phyloP scores from a whole-genome alignment of 2,113 vertebrate species.

The Macrotus californicus region DNA sequence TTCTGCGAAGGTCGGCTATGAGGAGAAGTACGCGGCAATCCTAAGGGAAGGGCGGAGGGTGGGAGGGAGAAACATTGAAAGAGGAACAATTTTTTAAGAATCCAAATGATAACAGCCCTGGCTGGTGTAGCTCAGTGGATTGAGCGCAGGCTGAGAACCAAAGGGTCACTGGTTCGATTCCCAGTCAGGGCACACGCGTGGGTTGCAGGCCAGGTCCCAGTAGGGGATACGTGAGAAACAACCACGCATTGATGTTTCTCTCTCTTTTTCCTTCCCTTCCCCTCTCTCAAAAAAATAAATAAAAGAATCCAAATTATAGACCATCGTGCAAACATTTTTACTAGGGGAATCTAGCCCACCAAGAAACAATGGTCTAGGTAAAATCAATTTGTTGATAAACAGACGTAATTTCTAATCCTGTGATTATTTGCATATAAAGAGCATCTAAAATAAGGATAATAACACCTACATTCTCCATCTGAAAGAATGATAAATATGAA shows the following conservation, averaged over 20 bases:
- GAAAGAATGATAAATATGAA: background rate
- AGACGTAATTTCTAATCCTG: background rate
- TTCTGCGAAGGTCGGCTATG: background rate
- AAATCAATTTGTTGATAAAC: background rate
- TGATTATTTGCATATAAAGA: background rate
- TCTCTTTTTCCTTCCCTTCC: too few species aligned
- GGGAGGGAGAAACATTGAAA: background rate
- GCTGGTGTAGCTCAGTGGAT: too few species aligned
- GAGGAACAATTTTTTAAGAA: background rate
- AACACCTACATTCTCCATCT: background rate
- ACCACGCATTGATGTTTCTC: too few species aligned
- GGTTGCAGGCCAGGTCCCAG: too few species aligned
- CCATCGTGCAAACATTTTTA: background rate
- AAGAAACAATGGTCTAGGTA: constrained; percentile 3
- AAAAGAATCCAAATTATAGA: background rate
- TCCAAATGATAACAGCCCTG: background rate
- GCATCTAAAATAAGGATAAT: background rate
- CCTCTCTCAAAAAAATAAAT: too few species aligned
- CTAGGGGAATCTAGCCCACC: background rate
- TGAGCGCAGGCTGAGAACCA: too few species aligned
- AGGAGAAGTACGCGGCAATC: background rate
- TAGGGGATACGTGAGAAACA: too few species aligned
- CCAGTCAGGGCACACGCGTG: too few species aligned
- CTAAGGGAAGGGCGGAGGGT: too few species aligned
- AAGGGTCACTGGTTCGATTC: too few species aligned